Conservation (phyloP, 1,140 invertebrate species). For the Coptotermes formosanus region DNA sequence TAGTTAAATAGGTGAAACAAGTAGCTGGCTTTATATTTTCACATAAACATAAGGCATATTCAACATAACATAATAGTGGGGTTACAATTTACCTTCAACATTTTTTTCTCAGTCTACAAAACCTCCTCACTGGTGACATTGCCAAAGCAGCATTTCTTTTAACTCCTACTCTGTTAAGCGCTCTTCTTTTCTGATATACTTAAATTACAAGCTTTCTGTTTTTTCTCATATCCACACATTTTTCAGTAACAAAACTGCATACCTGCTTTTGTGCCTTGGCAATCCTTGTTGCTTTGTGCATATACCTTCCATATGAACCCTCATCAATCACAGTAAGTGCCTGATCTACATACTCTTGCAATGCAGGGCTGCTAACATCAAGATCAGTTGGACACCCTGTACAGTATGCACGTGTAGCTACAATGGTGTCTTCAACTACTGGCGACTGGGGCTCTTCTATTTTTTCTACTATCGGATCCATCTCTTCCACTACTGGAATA, state of each 20-base stretch:
- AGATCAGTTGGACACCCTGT: constrained; percentile 25
- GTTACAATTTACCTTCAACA: no score
- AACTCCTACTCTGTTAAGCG: no score
- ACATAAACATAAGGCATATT: no score
- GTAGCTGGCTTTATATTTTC: no score
- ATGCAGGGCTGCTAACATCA: constrained; percentile 13
- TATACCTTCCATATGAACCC: neutral
- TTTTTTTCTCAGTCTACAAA: no score
- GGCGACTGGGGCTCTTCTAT: neutral
- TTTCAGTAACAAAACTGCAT: neutral
- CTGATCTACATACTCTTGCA: constrained; percentile 13
- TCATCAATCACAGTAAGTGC: constrained; percentile 24
- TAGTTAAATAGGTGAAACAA: no score
- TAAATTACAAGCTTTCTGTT: no score
- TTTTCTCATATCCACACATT: no score
- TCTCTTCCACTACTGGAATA: neutral
- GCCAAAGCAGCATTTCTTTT: no score
- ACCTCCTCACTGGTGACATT: no score
- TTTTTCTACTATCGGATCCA: neutral
- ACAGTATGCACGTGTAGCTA: constrained; percentile 11
- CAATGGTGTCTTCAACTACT: constrained; percentile 24
- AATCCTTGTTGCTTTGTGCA: constrained; percentile 13
- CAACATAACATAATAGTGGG: no score
- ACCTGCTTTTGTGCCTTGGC: constrained; percentile 31
- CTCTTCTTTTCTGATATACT: no score